These are phyloP conservation scores for Gila robusta DNA, from an alignment of 2,797 vertebrate species.

Conservation along the genomic window DNA sequence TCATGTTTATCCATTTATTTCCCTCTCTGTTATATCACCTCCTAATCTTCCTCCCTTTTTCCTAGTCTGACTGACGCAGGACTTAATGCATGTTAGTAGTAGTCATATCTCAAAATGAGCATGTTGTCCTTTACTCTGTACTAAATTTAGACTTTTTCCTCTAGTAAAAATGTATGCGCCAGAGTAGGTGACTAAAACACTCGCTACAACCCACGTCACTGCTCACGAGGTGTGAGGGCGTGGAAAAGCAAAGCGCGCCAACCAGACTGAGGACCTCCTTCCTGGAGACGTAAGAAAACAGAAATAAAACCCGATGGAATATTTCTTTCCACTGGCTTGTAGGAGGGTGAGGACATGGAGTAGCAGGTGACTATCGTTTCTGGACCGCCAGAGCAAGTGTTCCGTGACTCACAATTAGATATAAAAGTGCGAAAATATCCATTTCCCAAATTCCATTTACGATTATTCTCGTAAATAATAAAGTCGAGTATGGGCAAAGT, in stretches of 20 bases:
- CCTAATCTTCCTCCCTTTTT: slow-evolving; percentile 4
- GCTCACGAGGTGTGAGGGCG: slow-evolving; percentile 51
- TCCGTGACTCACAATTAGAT: slow-evolving; percentile 54
- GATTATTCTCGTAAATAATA: slow-evolving; percentile 53
- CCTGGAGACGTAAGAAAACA: slow-evolving; percentile 48
- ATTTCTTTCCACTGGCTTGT: slow-evolving; percentile 55
- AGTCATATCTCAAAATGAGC: slow-evolving; percentile 32
- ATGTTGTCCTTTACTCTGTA: slow-evolving; percentile 24
- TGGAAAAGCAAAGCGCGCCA: slow-evolving; percentile 24
- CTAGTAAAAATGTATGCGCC: slow-evolving; percentile 35
- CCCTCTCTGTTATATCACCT: background rate
- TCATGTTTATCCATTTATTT: background rate
- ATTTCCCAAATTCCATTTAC: slow-evolving; percentile 49
- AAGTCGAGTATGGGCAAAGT: slow-evolving; percentile 17
- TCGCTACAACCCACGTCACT: slow-evolving; percentile 47
- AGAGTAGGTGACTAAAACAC: slow-evolving; percentile 26
- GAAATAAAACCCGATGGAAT: slow-evolving; percentile 38
- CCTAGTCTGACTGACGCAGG: slow-evolving; percentile 14
- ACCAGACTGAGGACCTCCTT: slow-evolving; percentile 11
- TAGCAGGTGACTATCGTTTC: slow-evolving; percentile 58
- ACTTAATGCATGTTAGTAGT: background rate
- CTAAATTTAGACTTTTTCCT: slow-evolving; percentile 55
- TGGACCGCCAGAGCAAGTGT: slow-evolving; percentile 38
- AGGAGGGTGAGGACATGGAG: slow-evolving; percentile 42
- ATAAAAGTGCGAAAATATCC: slow-evolving; percentile 45